These are phyloP conservation scores for Pedicia rivosa DNA, from an alignment of 2,888 invertebrate species.

Conservation along the genomic window DNA sequence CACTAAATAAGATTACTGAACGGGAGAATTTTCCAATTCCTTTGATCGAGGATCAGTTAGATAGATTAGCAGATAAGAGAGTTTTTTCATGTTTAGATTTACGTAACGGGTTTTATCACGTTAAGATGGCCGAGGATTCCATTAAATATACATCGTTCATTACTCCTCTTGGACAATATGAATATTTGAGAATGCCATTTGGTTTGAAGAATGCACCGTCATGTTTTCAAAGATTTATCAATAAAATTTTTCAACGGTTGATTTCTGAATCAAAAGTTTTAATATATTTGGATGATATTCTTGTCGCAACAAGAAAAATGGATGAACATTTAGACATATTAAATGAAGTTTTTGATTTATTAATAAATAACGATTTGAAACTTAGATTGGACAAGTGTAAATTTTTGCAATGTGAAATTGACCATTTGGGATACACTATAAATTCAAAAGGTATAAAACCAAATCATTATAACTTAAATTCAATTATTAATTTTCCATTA, in stretches of 20 bases:
- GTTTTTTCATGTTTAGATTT: conserved; percentile 14
- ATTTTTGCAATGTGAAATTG: conserved; percentile 7
- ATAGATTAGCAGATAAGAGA: conserved; percentile 10
- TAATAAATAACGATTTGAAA: conserved; percentile 2
- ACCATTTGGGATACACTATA: conserved; percentile 8
- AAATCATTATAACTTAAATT: conserved; percentile 4
- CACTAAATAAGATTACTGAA: conserved; percentile 10
- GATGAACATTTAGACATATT: conserved; percentile 11
- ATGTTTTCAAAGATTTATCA: conserved; percentile 13
- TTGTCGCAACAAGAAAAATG: conserved; percentile 12
- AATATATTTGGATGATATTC: conserved; percentile 16
- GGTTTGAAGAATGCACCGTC: conserved; percentile 15
- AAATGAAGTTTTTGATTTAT: conserved; percentile 9
- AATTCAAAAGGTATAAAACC: conserved; percentile 5
- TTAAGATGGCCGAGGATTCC: conserved; percentile 11
- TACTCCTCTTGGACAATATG: conserved; percentile 15
- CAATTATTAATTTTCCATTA: conserved; percentile 3
- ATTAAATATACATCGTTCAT: conserved; percentile 14
- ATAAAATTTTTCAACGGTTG: conserved; percentile 11
- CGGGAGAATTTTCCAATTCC: conserved; percentile 13
- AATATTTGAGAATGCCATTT: conserved; percentile 16
- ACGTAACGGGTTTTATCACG: conserved; percentile 14
- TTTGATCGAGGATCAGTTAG: conserved; percentile 13
- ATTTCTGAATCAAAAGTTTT: conserved; percentile 9
- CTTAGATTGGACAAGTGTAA: conserved; percentile 9